A percentile compares a stretch with the other conserved stretches of the same genome.
These are phyloP conservation scores for Psittacula derbiana DNA, from an alignment of 2,797 vertebrate species.

Conservation along the genomic window DNA sequence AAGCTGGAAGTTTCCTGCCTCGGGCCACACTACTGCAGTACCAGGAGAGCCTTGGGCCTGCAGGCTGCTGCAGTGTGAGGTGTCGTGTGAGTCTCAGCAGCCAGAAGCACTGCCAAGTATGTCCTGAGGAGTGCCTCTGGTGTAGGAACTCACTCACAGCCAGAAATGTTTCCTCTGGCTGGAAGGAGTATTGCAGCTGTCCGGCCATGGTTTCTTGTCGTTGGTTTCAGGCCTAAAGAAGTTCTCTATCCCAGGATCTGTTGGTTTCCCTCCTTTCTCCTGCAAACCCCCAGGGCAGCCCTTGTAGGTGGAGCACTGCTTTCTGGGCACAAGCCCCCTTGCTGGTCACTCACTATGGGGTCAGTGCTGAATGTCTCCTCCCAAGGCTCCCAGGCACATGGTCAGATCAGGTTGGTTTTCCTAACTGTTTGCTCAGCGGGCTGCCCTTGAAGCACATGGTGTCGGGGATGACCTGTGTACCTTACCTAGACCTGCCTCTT, in stretches of 20 bases:
- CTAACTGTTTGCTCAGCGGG: neutral
- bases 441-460: neutral
- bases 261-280: neutral
- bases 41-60: neutral
- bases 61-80: neutral
- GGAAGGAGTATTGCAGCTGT: neutral
- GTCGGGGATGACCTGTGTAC: neutral
- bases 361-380: neutral
- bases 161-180: neutral
- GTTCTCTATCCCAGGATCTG: neutral
- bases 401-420: neutral
- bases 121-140: neutral
- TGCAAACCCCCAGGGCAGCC: neutral
- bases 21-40: neutral
- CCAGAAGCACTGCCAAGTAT: neutral
- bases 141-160: fast-evolving
- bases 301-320: fast-evolving
- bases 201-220: neutral
- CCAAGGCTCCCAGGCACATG: neutral
- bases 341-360: neutral
- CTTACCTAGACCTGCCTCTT: neutral
- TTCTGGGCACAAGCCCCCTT: neutral
- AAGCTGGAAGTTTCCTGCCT: neutral
- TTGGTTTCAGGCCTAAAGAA: neutral
- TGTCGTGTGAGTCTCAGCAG: neutral